phyloP scores from a whole-genome alignment of 2,888 invertebrate species.

The Camptogramma bilineatum region DNA sequence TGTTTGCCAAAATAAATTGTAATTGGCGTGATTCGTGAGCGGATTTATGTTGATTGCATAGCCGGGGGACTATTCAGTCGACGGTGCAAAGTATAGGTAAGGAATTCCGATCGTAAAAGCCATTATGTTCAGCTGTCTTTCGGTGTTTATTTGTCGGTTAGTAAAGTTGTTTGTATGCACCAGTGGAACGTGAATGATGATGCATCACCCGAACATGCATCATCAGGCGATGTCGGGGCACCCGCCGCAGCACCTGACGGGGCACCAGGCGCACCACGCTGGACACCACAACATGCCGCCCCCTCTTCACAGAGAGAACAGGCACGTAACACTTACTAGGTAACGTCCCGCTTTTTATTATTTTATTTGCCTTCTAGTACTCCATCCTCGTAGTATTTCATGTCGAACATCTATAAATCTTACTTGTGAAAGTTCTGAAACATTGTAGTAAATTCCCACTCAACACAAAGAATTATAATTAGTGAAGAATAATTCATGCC shows the following conservation, averaged over 20 bases:
- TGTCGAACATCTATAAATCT: constrained; percentile 10
- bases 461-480: constrained; percentile 16
- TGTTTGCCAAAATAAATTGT: constrained; percentile 88
- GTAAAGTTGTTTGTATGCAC: constrained; percentile 72
- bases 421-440: constrained; percentile 24
- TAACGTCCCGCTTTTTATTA: constrained; percentile 73
- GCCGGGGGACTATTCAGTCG: constrained; percentile 59
- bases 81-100: constrained; percentile 68
- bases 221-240: constrained; percentile 83
- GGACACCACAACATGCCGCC: constrained; percentile 88
- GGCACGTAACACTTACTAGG: constrained; percentile 84
- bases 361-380: constrained; percentile 58
- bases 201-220: constrained; percentile 86
- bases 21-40: constrained; percentile 69
- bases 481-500: constrained; percentile 21
- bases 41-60: constrained; percentile 73
- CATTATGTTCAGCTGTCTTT: constrained; percentile 55
- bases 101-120: constrained; percentile 64
- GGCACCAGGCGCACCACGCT: constrained; percentile 78
- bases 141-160: constrained; percentile 70
- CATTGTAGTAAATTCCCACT: constrained; percentile 7
- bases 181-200: constrained; percentile 75
- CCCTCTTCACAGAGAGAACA: constrained; percentile 88
- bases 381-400: neutral
- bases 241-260: constrained; percentile 79